A percentile compares a stretch with the other conserved stretches of the same genome.
Conservation (phyloP, 2,888 invertebrate genomes). For the Trissonchulus latispiculum region DNA sequence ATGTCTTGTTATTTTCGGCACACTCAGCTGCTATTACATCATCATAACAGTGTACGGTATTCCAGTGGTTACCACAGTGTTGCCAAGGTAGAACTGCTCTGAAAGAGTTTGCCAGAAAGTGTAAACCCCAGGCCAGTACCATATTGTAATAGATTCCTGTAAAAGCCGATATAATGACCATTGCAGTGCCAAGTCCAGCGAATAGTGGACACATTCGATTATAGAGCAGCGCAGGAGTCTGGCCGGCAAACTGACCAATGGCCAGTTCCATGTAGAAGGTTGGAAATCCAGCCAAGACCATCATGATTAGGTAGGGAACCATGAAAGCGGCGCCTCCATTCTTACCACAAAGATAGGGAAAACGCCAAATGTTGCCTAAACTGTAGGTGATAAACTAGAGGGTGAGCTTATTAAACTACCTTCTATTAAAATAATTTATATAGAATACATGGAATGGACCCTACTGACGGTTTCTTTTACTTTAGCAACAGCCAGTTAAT, state of each 20-base stretch:
- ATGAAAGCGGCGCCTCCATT: conserved; percentile 20
- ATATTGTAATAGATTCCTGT: conserved; percentile 51
- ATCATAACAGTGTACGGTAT: conserved; percentile 44
- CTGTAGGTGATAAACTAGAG: too few relatives aligned
- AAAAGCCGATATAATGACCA: conserved; percentile 49
- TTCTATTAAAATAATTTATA: too few relatives aligned
- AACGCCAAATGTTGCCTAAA: conserved; percentile 18
- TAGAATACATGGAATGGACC: too few relatives aligned
- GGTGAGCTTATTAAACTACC: too few relatives aligned
- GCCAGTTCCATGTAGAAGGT: conserved; percentile 21
- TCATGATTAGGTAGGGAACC: conserved; percentile 21
- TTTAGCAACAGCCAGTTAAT: too few relatives aligned
- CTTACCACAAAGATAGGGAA: conserved; percentile 17
- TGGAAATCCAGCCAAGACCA: conserved; percentile 19
- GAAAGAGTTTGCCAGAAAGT: conserved; percentile 49
- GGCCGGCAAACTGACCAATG: conserved; percentile 12
- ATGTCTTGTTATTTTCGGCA: neutral
- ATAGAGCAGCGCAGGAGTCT: conserved; percentile 11
- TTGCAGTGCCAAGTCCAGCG: conserved; percentile 49
- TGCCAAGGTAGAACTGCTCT: conserved; percentile 50
- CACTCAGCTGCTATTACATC: neutral
- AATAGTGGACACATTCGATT: conserved; percentile 5
- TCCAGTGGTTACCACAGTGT: conserved; percentile 49
- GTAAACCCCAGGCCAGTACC: conserved; percentile 50
- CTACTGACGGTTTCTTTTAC: too few relatives aligned